Percentiles rank a stretch among this genome's conserved stretches.
These are phyloP conservation scores for Noctilio leporinus DNA, from an alignment of 2,113 vertebrate genomes.

Conservation along the genomic window DNA sequence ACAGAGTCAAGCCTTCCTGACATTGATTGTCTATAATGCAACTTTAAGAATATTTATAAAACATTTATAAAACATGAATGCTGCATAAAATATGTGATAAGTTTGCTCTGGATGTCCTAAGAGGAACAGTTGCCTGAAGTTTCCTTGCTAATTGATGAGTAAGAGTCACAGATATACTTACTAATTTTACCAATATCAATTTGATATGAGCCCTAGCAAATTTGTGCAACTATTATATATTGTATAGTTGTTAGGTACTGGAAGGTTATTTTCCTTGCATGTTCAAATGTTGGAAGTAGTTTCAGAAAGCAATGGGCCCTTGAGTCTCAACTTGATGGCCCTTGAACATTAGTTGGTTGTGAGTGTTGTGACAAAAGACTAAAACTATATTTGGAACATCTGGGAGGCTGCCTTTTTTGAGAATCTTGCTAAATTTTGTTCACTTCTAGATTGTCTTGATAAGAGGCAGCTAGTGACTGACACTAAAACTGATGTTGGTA, in stretches of 20 bases:
- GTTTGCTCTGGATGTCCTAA: not conserved
- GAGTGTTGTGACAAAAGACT: constrained; percentile 2
- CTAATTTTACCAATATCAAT: not conserved
- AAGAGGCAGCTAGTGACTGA: not conserved
- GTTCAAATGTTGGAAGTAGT: not conserved
- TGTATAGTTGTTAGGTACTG: not conserved
- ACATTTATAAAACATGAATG: not conserved
- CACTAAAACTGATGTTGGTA: not conserved
- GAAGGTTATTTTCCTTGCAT: not conserved
- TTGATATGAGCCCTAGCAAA: not conserved
- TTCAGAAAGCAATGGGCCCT: not conserved
- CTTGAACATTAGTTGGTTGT: not conserved
- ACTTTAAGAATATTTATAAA: not conserved
- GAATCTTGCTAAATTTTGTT: not conserved
- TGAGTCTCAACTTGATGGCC: not conserved
- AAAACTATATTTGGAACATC: not conserved
- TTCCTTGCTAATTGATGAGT: not conserved
- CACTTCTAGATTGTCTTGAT: constrained; percentile 31
- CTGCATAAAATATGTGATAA: not conserved
- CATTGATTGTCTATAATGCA: not conserved
- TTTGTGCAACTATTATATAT: not conserved
- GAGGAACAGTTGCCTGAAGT: not conserved
- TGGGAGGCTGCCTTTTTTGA: not conserved
- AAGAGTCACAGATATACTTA: not conserved
- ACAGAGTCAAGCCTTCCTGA: not conserved